These are phyloP conservation scores for Anolis apletophallus DNA, from an alignment of 2,797 vertebrate species.

Conservation along the genomic window DNA sequence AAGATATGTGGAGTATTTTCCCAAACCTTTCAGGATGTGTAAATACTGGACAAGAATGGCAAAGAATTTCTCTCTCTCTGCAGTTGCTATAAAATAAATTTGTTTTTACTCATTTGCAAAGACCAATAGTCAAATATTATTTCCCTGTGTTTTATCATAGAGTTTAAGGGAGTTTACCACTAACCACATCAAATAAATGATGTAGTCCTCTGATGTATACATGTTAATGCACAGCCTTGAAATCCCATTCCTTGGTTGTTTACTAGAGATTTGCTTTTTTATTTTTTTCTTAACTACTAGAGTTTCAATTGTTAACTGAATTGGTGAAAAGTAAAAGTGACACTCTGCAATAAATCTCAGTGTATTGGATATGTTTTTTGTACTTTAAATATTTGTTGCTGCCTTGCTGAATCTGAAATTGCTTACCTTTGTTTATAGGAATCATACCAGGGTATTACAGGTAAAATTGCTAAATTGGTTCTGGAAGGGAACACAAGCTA, in stretches of 20 bases:
- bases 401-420: slow-evolving; percentile 75
- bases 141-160: too few relatives aligned
- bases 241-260: not conserved
- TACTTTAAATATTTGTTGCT: slow-evolving; percentile 64
- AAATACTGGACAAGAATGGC: too few relatives aligned
- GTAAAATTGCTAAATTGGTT: slow-evolving; percentile 78
- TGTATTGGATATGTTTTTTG: slow-evolving; percentile 54
- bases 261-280: not conserved
- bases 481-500: slow-evolving; percentile 65
- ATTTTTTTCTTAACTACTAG: not conserved
- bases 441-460: slow-evolving; percentile 70
- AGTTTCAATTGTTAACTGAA: slow-evolving; percentile 59
- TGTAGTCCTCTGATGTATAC: not conserved
- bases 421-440: slow-evolving; percentile 68
- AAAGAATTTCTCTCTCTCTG: too few relatives aligned
- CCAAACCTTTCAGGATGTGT: too few relatives aligned
- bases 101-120: too few relatives aligned
- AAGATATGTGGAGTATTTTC: too few relatives aligned
- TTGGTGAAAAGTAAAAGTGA: slow-evolving; percentile 68
- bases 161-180: not conserved
- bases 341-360: slow-evolving; percentile 68
- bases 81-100: too few relatives aligned
- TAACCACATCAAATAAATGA: not conserved
- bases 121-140: too few relatives aligned
- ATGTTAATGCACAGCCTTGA: not conserved